Percentiles rank a stretch among this genome's conserved stretches.
These are phyloP conservation scores for Drosophila yooni DNA, from an alignment of 2,888 invertebrate genomes.

Conservation along the genomic window DNA sequence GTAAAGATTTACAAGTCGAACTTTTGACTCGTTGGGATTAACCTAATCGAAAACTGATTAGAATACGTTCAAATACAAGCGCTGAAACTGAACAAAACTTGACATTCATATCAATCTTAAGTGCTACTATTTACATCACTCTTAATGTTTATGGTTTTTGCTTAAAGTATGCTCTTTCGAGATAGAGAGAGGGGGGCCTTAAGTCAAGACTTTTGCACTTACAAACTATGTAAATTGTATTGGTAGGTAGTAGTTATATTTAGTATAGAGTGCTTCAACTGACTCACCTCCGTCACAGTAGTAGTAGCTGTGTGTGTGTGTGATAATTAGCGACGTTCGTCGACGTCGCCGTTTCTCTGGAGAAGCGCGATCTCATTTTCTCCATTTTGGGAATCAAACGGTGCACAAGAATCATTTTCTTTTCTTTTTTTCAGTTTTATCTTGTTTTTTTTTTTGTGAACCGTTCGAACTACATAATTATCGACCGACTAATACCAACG, in stretches of 20 bases:
- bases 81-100: not conserved
- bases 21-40: not conserved
- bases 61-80: not conserved
- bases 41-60: not conserved
- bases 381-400: conserved; percentile 27
- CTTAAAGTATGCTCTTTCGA: conserved; percentile 26
- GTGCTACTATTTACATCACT: conserved; percentile 5
- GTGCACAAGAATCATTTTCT: conserved; percentile 28
- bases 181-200: not conserved
- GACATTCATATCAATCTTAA: conserved; percentile 2
- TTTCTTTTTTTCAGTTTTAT: not conserved
- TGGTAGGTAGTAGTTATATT: conserved; percentile 64
- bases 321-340: conserved; percentile 49
- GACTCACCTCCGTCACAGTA: conserved; percentile 76
- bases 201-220: conserved; percentile 54
- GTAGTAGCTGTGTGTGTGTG: conserved; percentile 62
- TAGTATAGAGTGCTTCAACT: conserved; percentile 78
- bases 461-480: conserved; percentile 53
- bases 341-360: conserved; percentile 30
- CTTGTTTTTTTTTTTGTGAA: conserved; percentile 27
- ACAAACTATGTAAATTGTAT: conserved; percentile 67
- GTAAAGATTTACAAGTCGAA: not conserved
- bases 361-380: conserved; percentile 35
- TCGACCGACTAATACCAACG: conserved; percentile 67
- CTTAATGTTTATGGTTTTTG: conserved; percentile 4